Base-by-base conservation (phyloP, 1,140 invertebrate species). In the Nilaparvata lugens region DNA sequence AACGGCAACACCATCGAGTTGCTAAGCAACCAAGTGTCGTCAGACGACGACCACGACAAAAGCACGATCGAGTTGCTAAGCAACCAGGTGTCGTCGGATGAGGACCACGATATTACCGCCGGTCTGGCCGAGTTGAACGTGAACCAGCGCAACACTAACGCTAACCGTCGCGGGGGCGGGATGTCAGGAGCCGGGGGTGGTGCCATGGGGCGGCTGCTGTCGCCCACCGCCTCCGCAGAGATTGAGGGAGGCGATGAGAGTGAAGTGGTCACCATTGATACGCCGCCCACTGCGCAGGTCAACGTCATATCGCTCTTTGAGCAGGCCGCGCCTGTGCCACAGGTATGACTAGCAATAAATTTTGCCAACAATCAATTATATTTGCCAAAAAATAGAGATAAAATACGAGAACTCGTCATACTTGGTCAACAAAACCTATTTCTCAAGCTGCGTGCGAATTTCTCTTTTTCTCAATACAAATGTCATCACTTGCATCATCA, bases 201-300 rank as follows among this genome's bases (percentile, higher is more conserved):
- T 38, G 82, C 76, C 9, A 81, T 80, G 9, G 81, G 74, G 53
- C 72, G 69, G 53, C 64, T 79, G 38, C 78, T 81, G 63, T 80
- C 80, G 0, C 79, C 81, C 2, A 72, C 76, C n/a, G 81, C 82
- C 18, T 81, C 83, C 21, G 81, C 79, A 7, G 86, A 85, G 0
- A 85, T 87, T 74, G 85, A 86, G 24, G 85, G 85, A 69, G 82
- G 66, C 11, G 80, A 83, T 53, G 83, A 86, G 69, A 81, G 78
- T 28, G 84, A 86, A 71, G 76, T 84, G 1, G 79, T 71, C 5
- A 79, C 77, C 24, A 82, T 87, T 19, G 85, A 87, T 62, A 82
- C 83, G n/a, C 85, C 85, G 0, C 79, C 78, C 1, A 72, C 77
- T 40, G 83, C 85, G 4, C 78, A 83, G 67, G 76, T 76, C 58